A percentile compares a stretch with the other conserved stretches of the same genome.
Evolutionary conservation across 2,113 vertebrate species (phyloP).

Genomic region (Bos javanicus): DNA sequence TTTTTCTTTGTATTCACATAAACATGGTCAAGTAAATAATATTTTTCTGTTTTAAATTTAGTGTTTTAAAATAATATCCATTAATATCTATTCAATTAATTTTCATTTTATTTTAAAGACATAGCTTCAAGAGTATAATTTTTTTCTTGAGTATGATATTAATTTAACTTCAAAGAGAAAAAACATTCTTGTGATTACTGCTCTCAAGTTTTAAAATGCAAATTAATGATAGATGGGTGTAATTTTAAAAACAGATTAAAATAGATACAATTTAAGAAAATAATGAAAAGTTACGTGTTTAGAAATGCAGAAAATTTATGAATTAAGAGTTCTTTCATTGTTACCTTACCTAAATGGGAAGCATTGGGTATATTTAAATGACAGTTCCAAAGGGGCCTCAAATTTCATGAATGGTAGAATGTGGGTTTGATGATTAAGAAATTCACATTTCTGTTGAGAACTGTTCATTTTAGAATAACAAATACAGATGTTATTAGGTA

Average conservation of each 20-base stretch:
- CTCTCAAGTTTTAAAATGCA: background rate
- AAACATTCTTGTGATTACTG: background rate
- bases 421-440: background rate
- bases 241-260: background rate
- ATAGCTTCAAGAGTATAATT: background rate
- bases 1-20: background rate
- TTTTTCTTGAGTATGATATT: background rate
- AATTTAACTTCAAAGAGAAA: background rate
- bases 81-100: background rate
- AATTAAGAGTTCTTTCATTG: background rate
- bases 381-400: background rate
- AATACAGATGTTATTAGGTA: background rate
- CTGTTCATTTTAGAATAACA: background rate
- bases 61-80: background rate
- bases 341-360: background rate
- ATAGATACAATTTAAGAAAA: background rate
- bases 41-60: background rate
- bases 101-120: constrained; percentile 1
- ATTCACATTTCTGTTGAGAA: background rate
- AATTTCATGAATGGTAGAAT: background rate
- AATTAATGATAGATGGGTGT: background rate
- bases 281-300: background rate
- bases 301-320: background rate
- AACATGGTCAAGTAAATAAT: background rate
- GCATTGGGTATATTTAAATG: background rate